A percentile compares a stretch with the other conserved stretches of the same genome.
These are phyloP conservation scores for Merluccius polli DNA, from an alignment of 2,797 vertebrate genomes.

Conservation along the genomic window DNA sequence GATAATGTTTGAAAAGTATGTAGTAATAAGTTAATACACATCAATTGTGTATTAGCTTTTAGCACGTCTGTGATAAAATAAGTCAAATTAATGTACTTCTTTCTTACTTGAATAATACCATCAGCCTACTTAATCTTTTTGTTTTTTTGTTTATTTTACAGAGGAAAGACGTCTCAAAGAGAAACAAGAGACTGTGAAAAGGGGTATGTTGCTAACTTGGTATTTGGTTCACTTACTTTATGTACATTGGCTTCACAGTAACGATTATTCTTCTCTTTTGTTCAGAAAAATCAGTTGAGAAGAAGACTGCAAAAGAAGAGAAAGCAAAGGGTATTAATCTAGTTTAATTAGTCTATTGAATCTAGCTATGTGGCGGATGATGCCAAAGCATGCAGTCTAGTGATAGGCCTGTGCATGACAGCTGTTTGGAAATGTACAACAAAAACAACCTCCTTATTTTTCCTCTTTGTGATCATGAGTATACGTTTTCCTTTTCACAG, in stretches of 20 bases:
- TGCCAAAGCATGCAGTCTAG: not conserved
- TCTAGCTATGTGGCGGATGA: not conserved
- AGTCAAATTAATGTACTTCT: not conserved
- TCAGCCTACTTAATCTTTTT: not conserved
- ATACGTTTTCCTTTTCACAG: constrained; percentile 30
- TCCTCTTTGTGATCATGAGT: not conserved
- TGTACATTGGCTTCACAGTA: not conserved
- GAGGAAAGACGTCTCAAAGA: constrained; percentile 61
- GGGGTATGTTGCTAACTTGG: constrained; percentile 39
- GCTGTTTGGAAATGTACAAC: too few relatives aligned
- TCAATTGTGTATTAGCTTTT: too few relatives aligned
- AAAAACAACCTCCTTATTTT: not conserved
- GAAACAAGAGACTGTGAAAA: constrained; percentile 45
- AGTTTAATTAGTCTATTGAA: not conserved
- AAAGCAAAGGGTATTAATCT: constrained; percentile 57
- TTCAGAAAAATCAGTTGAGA: constrained; percentile 55
- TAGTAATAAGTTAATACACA: not conserved
- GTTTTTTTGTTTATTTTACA: constrained; percentile 30
- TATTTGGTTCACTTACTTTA: not conserved
- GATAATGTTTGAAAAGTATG: too few relatives aligned
- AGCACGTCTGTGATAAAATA: not conserved
- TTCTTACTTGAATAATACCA: not conserved
- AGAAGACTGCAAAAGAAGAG: constrained; percentile 54
- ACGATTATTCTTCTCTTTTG: not conserved
- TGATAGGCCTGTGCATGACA: not conserved